Base-by-base conservation (phyloP, 2,888 invertebrate genomes). In the Tortricodes alternella region DNA sequence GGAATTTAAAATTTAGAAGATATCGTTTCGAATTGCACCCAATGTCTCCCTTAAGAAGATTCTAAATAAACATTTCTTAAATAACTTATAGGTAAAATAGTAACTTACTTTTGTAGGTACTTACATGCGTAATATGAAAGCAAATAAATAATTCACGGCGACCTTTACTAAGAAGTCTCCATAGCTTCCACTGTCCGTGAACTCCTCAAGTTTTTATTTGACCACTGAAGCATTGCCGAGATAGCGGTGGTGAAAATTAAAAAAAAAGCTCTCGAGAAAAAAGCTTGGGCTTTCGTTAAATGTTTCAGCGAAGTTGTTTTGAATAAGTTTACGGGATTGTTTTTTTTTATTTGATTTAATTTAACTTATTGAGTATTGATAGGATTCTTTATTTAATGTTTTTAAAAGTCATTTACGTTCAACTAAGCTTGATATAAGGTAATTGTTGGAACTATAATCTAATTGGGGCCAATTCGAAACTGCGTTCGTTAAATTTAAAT, bases 221-320 rank as follows among this genome's bases (percentile, higher is more conserved):
- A 89, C 90, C 90, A 88, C 89, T 90, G 90, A 89, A 90, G 90
- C 90, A 87, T 90, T 88, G 85, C 81, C 81, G 73, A 89, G 90
- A 90, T 90, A 90, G 86, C 90, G 78, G 86, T 80, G 85, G 82
- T 82, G 87, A 83, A 89, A 89, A 88, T 89, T 88, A 84, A 89
- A 89, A 85, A 83, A 83, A 83, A 74, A 74, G 59, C 64, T 68
- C 71, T 66, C 65, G 37, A 61, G 69, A 75, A 75, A 82, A 81
- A 81, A 80, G 71, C 62, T 66, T 71, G 66, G 78, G 74, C 77
- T 62, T 71, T 62, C 58, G 53, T 58, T 58, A 74, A 67, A 80
- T 76, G 44, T 57, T 58, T 49, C 37, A 65, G 63, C 68, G 68
- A 67, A 70, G 9, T 75, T 73, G 74, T 74, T 73, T 58, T 19